phyloP scores from a whole-genome alignment of 2,797 vertebrate species.

The Pseudomugil tenellus region DNA sequence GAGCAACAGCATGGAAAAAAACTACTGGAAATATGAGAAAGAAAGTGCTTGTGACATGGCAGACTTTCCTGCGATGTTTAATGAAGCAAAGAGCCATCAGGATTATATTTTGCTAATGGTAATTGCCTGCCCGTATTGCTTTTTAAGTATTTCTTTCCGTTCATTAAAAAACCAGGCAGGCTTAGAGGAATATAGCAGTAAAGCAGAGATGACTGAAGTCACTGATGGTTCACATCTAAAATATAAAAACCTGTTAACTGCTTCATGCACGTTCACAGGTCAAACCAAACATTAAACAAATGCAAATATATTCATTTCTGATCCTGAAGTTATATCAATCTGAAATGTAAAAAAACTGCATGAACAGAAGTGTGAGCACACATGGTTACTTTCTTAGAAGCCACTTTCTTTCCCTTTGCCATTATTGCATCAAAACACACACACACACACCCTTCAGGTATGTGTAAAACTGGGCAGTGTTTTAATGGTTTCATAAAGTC shows the following conservation, averaged over 20 bases:
- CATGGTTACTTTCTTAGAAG: slow-evolving; percentile 21
- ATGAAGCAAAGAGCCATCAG: slow-evolving; percentile 64
- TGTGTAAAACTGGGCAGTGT: slow-evolving; percentile 65
- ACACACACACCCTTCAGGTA: slow-evolving; percentile 42
- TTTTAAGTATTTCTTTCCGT: slow-evolving; percentile 70
- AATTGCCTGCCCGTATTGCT: slow-evolving; percentile 57
- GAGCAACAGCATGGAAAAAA: slow-evolving; percentile 23
- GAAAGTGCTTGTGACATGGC: slow-evolving; percentile 36
- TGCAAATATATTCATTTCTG: no score
- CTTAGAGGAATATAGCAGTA: neutral
- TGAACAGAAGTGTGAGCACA: neutral
- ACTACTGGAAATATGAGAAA: slow-evolving; percentile 9
- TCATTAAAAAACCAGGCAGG: slow-evolving; percentile 66
- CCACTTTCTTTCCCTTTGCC: slow-evolving; percentile 13
- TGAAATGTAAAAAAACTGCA: no score
- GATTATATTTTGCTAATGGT: slow-evolving; percentile 65
- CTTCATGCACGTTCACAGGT: no score
- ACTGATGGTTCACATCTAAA: slow-evolving; percentile 19
- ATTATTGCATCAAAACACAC: slow-evolving; percentile 36
- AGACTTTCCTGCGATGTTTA: slow-evolving; percentile 55
- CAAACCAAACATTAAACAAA: no score
- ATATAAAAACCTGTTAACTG: no score
- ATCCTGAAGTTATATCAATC: no score
- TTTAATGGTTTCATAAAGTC: slow-evolving; percentile 71
- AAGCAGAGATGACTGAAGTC: slow-evolving; percentile 29